phyloP scores from a whole-genome alignment of 2,113 vertebrate species.

The Malurus alboscapulatus region DNA sequence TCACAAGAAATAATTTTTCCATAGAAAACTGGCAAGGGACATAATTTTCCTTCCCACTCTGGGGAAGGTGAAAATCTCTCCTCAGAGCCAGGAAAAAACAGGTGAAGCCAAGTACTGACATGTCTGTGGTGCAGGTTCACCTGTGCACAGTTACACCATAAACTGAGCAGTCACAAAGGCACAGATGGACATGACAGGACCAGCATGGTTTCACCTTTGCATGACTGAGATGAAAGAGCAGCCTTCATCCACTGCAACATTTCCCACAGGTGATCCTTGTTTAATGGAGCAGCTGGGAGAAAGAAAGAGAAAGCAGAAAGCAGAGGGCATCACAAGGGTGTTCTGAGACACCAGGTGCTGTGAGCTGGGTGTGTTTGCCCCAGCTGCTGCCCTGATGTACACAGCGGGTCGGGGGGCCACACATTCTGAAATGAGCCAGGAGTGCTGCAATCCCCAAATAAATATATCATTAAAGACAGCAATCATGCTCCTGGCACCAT shows the following conservation, averaged over 20 bases:
- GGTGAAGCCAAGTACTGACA: rapidly evolving
- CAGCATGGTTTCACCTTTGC: not conserved
- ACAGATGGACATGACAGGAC: not conserved
- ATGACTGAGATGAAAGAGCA: not conserved
- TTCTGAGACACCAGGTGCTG: rapidly evolving
- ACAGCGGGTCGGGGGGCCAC: not conserved
- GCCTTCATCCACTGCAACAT: not conserved
- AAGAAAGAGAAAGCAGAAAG: not conserved
- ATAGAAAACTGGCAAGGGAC: not conserved
- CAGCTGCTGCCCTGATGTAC: rapidly evolving
- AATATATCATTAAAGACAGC: not conserved
- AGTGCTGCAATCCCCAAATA: not conserved
- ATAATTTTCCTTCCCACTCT: not conserved
- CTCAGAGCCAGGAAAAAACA: not conserved
- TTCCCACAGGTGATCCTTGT: not conserved
- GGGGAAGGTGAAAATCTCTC: not conserved
- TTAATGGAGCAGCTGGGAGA: not conserved
- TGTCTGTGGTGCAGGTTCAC: rapidly evolving
- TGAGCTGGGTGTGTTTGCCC: not conserved
- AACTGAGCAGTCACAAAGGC: not conserved
- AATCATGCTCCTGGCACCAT: rapidly evolving
- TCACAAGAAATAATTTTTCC: not conserved
- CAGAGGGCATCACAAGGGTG: not conserved
- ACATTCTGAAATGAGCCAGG: not conserved
- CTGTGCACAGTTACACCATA: not conserved